Conservation (phyloP, 1,140 invertebrate genomes). For the Triops longicaudatus region DNA sequence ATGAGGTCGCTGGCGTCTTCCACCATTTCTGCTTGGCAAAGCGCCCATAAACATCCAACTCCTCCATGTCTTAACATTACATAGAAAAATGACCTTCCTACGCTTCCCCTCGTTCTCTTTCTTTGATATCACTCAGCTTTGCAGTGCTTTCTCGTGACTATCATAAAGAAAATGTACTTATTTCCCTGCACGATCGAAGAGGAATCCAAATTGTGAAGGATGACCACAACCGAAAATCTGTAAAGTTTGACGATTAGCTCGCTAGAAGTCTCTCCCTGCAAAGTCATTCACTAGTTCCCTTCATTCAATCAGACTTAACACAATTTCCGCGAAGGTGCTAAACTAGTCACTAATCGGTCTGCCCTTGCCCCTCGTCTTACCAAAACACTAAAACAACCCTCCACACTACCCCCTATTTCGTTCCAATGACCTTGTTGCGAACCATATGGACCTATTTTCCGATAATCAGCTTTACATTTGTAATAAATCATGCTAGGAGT, state of each 20-base stretch:
- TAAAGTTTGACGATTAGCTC: background rate
- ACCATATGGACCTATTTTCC: no score
- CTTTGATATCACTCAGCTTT: background rate
- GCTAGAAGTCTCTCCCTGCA: background rate
- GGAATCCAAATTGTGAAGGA: no score
- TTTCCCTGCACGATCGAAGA: no score
- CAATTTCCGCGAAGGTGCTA: slow-evolving; percentile 4
- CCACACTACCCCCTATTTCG: background rate
- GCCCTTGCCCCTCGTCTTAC: background rate
- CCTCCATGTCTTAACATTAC: slow-evolving; percentile 2
- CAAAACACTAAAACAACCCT: background rate
- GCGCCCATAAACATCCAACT: background rate
- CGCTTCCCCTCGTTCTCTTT: background rate
- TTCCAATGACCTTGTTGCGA: background rate
- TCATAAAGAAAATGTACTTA: no score
- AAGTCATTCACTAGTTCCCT: background rate
- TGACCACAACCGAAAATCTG: background rate
- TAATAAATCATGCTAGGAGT: no score
- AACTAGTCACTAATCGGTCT: background rate
- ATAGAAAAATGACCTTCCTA: background rate
- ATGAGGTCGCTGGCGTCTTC: slow-evolving; percentile 1
- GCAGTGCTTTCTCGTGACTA: no score
- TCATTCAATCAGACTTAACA: background rate
- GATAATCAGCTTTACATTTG: no score
- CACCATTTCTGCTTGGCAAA: background rate